Conservation (phyloP, 2,113 vertebrate genomes). For the Conger conger region DNA sequence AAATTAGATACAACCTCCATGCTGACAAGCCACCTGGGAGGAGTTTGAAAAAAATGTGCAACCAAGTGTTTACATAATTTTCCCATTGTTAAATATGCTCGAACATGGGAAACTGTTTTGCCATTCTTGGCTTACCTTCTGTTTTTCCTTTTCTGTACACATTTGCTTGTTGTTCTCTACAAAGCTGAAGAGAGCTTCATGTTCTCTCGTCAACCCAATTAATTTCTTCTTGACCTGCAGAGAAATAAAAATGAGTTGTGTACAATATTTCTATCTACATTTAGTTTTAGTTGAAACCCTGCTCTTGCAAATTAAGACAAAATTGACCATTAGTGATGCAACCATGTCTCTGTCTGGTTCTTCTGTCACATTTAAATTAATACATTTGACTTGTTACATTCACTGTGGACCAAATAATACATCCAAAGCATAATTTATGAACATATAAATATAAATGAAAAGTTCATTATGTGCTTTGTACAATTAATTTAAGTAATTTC, state of each 20-base stretch:
- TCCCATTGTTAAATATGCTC: no score
- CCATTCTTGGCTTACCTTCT: conserved; percentile 65
- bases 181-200: conserved; percentile 78
- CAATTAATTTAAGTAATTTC: background rate
- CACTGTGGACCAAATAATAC: background rate
- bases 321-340: background rate
- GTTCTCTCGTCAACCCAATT: conserved; percentile 74
- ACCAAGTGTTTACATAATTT: no score
- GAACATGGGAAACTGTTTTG: background rate
- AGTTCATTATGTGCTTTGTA: background rate
- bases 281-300: background rate
- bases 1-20: no score
- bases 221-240: conserved; percentile 81
- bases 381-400: background rate
- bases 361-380: background rate
- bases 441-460: background rate
- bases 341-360: background rate
- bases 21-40: no score
- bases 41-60: no score
- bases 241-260: conserved; percentile 12
- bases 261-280: background rate
- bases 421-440: background rate
- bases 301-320: background rate
- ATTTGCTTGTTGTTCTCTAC: conserved; percentile 78
- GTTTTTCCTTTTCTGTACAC: conserved; percentile 75